These are phyloP conservation scores for Sminthurinus aureus DNA, from an alignment of 2,888 invertebrate species.

Conservation along the genomic window DNA sequence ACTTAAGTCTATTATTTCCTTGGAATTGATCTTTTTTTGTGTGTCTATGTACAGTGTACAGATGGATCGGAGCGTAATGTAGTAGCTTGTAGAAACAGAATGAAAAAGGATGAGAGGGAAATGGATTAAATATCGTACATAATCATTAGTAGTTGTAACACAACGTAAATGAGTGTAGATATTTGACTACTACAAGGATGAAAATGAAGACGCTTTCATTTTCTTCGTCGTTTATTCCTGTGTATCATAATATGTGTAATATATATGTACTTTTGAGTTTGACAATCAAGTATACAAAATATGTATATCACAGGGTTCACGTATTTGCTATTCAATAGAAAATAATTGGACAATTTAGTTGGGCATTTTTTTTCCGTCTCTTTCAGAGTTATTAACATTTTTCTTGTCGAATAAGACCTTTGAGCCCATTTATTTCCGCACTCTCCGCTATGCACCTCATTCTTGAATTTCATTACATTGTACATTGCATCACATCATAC, in stretches of 20 bases:
- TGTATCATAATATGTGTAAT: too few species aligned
- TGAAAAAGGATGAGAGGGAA: neutral
- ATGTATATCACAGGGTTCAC: too few species aligned
- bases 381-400: neutral
- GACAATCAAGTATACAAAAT: too few species aligned
- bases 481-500: neutral
- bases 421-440: slow-evolving; percentile 29
- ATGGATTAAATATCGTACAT: neutral
- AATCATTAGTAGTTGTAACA: neutral
- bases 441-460: neutral
- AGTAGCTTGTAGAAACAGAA: neutral
- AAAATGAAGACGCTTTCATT: neutral
- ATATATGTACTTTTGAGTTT: too few species aligned
- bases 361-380: neutral
- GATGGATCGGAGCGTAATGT: too few species aligned
- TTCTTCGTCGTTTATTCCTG: neutral
- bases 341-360: neutral
- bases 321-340: neutral
- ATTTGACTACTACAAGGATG: neutral
- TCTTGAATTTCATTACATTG: neutral
- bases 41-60: neutral
- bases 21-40: neutral
- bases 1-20: neutral
- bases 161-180: neutral
- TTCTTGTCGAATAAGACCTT: slow-evolving; percentile 11